Conservation (phyloP, 2,797 vertebrate genomes). For the Taenioides sp. region DNA sequence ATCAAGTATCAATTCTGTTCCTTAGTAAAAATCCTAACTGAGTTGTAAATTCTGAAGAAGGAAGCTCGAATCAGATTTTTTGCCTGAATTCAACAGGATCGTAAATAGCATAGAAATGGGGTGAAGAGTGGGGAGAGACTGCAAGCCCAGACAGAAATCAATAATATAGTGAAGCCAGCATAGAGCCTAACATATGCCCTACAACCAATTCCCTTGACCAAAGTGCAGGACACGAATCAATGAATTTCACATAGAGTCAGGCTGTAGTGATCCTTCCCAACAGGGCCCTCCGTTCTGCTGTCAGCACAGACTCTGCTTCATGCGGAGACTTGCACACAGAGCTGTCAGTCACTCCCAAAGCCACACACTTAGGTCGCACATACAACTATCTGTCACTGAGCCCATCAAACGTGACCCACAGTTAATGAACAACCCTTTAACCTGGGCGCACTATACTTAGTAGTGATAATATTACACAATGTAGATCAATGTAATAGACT, state of each 20-base stretch:
- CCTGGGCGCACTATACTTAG: neutral
- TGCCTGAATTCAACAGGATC: neutral
- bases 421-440: conserved; percentile 16
- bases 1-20: too few relatives aligned
- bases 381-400: conserved; percentile 4
- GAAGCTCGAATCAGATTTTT: neutral
- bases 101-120: neutral
- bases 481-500: conserved; percentile 2
- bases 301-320: conserved; percentile 44
- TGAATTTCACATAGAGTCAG: conserved; percentile 25
- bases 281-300: conserved; percentile 66
- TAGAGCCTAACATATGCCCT: neutral
- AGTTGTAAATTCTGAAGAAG: too few relatives aligned
- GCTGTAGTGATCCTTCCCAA: conserved; percentile 54
- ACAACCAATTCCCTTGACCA: neutral
- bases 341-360: conserved; percentile 50
- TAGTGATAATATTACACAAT: neutral
- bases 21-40: too few relatives aligned
- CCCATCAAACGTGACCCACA: conserved; percentile 1
- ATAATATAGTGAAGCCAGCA: neutral
- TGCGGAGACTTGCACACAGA: conserved; percentile 52
- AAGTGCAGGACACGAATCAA: conserved; percentile 17
- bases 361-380: conserved; percentile 24
- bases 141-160: neutral
- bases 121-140: neutral